Evolutionary conservation across 2,888 invertebrate species (phyloP), one percentile per base, ranked within the genome.

Genomic region (Rambutsinella grinnellia): DNA sequence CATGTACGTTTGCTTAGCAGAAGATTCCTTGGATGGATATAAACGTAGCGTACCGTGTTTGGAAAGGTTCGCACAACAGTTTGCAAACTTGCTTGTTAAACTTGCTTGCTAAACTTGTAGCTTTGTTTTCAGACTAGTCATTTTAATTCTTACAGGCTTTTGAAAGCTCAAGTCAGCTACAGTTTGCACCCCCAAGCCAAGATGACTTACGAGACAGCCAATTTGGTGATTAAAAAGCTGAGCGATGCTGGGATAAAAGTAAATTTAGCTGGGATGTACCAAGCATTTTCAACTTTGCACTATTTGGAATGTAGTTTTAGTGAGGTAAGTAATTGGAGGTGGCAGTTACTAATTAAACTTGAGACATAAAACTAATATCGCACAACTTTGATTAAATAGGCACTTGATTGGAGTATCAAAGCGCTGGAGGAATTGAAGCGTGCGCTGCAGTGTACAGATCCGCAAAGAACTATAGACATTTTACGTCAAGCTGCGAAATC

Each of bases 281-380:
- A 93, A 82, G 94, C 95, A 88, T 93, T 94, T 87, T 94, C 95
- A 84, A 90, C 92, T 82, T 89, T 95, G 85, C 92, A 91, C 88
- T 95, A 94, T 88, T 91, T 92, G 85, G 91, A 93, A 85, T 94
- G 94, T 87, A 93, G 94, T 89, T 96, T 95, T 88, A 92, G 92
- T 86, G 88, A 90, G 88, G 93, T 93, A 86, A 90, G 90, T 84
- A n/a, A n/a, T n/a, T n/a, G n/a, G n/a, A n/a, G n/a, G n/a, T n/a
- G n/a, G n/a, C n/a, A n/a, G n/a, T n/a, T n/a, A n/a, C n/a, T n/a
- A n/a, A n/a, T n/a, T n/a, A n/a, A n/a, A n/a, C n/a, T n/a, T n/a
- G n/a, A n/a, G n/a, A n/a, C n/a, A n/a, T n/a, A n/a, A n/a, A n/a
- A n/a, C n/a, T n/a, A n/a, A n/a, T n/a, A n/a, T n/a, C n/a, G n/a